Conservation (phyloP, 2,113 vertebrate species). For the Tetraodon nigroviridis region DNA sequence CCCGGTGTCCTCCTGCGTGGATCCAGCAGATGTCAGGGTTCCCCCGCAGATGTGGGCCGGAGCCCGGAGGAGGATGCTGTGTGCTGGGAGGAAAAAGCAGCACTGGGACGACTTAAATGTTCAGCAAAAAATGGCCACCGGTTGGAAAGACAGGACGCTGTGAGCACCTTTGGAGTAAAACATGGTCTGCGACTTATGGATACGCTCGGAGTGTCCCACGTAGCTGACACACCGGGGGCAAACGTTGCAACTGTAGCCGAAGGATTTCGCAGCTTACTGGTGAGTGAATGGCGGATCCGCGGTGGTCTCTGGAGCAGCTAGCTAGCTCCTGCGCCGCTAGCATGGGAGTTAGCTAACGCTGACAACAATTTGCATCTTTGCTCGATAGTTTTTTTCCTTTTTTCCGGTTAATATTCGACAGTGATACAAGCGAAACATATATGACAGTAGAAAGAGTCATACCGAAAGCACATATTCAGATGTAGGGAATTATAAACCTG, state of each 20-base stretch:
- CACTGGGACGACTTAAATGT: slow-evolving; percentile 44
- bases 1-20: slow-evolving; percentile 1
- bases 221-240: slow-evolving; percentile 28
- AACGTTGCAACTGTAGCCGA: slow-evolving; percentile 10
- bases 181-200: slow-evolving; percentile 58
- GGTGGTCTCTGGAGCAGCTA: slow-evolving; percentile 21
- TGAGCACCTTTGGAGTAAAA: slow-evolving; percentile 45
- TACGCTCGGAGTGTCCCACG: slow-evolving; percentile 38
- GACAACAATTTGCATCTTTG: slow-evolving; percentile 27
- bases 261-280: slow-evolving; percentile 41
- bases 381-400: slow-evolving; percentile 2
- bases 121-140: slow-evolving; percentile 64
- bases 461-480: rapidly evolving
- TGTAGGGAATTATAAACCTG: background rate
- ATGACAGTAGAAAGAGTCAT: background rate
- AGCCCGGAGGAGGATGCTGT: slow-evolving; percentile 35
- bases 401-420: no score
- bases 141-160: slow-evolving; percentile 40
- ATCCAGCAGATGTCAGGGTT: slow-evolving; percentile 56
- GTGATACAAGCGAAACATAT: background rate
- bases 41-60: background rate
- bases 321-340: slow-evolving; percentile 39
- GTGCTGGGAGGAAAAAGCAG: slow-evolving; percentile 30
- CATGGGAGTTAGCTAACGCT: slow-evolving; percentile 42
- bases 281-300: slow-evolving; percentile 39